Evolutionary conservation across 2,113 vertebrate species (phyloP), one percentile per base, ranked within the genome.

Genomic region (Shinisaurus crocodilurus): DNA sequence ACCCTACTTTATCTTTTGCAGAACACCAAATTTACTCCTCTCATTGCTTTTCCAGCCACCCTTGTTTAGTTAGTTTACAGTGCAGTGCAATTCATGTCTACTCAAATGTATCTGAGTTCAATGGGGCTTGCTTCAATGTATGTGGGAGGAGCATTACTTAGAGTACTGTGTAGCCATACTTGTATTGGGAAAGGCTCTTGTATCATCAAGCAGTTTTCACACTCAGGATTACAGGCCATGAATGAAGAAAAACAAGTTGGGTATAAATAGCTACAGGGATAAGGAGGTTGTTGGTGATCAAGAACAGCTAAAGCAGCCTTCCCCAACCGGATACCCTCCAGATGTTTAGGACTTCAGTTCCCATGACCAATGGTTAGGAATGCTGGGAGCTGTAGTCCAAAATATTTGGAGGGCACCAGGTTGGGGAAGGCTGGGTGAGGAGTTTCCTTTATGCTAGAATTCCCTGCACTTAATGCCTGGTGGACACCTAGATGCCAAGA

Each of bases 51-150:
- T 50, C 89, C 87, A 37, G 12, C 84, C 88, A 92, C 18, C 50
- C 89, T 95, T 69, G 92, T 92, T 87, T 91, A 86, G 90, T 79
- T 34, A 67, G 91, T 70, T 54, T 54, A 10, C 50, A 54, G 10
- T 54, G 6, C 12, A 12, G n/a, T n/a, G n/a, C n/a, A n/a, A n/a
- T n/a, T n/a, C n/a, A n/a, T n/a, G 9, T 54, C 50, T 54, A 54
- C 50, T 54, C 9, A 54, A 54, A 54, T 12, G 50, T 54, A 54
- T 54, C 12, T 12, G 50, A 54, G 5, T 54, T 54, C 5, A 54
- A 54, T 54, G 50, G 50, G 50, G 9, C 50, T 54, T 54, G 7
- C 50, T 12, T 54, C 50, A 1, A 54, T 54, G 50, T 12, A 54
- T 9, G 50, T 54, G 10, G 67, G 29, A 3, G 15, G 67, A 29